Base-by-base conservation (phyloP, 2,888 invertebrate genomes). In the Drosophila kokeensis region DNA sequence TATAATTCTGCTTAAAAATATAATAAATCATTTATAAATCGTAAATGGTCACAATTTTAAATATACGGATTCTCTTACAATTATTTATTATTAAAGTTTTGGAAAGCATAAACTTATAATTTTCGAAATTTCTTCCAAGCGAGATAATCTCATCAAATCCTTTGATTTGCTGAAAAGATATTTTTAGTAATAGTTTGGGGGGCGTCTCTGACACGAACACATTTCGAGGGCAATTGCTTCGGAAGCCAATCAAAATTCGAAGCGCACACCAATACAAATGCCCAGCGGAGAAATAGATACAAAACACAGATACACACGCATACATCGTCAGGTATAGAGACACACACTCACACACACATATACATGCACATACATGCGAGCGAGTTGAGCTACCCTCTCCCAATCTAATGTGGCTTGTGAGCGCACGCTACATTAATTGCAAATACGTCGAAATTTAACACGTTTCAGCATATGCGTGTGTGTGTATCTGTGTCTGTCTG, bases 191-290 rank as follows among this genome's bases (percentile, higher is more conserved):
- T 24, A 24, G 42, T 59, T 59, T 66, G 69, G 81, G 76, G 80
- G 83, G 82, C 84, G 84, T 76, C 68, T 54, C 72, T 70, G 69
- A 40, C 66, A 67, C 74, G 70, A 73, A 63, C 57, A 55, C 69
- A 68, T 36, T 61, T 66, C 65, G 72, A 69, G 65, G 52, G 57
- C 57, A 71, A 78, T 40, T 49, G 69, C 70, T 90, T 91, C 87
- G 90, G 87, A 90, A 92, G 85, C 92, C 92, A 92, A 92, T 92
- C 92, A 91, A 91, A 92, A 90, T 80, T 82, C 82, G 73, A 83
- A 81, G 81, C 83, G 81, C 65, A 55, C 76, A 91, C 91, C 69
- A 82, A 86, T 65, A 82, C 79, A 15, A 72, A 30, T 54, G 75
- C 68, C 38, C 36, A 11, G 13, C 24, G 32, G 53, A 52, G 30